A percentile compares a stretch with the other conserved stretches of the same genome.
Evolutionary conservation across 1,140 invertebrate genomes (phyloP).

Genomic region (Pantala flavescens): DNA sequence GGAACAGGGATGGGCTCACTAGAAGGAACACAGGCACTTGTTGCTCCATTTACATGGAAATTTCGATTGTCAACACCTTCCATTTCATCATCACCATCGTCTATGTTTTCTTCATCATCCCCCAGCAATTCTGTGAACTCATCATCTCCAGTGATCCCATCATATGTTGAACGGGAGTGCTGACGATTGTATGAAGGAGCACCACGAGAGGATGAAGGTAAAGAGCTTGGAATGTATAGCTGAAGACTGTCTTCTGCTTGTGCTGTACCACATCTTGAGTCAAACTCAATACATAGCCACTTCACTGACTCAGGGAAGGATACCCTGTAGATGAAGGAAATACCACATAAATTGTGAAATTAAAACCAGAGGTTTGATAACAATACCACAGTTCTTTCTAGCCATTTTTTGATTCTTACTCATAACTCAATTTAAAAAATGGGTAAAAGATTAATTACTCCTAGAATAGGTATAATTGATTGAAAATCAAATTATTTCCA

Average conservation of each 20-base stretch:
- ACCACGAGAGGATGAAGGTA: neutral
- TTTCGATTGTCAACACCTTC: neutral
- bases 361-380: neutral
- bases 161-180: neutral
- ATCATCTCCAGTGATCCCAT: neutral
- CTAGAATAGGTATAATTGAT: too few species aligned
- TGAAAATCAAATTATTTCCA: too few species aligned
- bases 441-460: too few species aligned
- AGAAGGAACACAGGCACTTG: neutral
- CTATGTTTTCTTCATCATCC: neutral
- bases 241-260: slow-evolving; percentile 89
- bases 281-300: slow-evolving; percentile 90
- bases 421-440: too few species aligned
- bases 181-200: neutral
- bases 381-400: too few species aligned
- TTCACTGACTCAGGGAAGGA: slow-evolving; percentile 77
- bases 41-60: neutral
- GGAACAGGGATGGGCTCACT: slow-evolving; percentile 28
- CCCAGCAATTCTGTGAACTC: neutral
- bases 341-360: slow-evolving; percentile 15
- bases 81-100: neutral
- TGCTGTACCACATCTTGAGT: slow-evolving; percentile 80
- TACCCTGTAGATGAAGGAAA: slow-evolving; percentile 47
- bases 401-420: too few species aligned
- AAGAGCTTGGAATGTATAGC: slow-evolving; percentile 60